phyloP scores from a whole-genome alignment of 2,888 invertebrate species.

The Acrobasis suavella region DNA sequence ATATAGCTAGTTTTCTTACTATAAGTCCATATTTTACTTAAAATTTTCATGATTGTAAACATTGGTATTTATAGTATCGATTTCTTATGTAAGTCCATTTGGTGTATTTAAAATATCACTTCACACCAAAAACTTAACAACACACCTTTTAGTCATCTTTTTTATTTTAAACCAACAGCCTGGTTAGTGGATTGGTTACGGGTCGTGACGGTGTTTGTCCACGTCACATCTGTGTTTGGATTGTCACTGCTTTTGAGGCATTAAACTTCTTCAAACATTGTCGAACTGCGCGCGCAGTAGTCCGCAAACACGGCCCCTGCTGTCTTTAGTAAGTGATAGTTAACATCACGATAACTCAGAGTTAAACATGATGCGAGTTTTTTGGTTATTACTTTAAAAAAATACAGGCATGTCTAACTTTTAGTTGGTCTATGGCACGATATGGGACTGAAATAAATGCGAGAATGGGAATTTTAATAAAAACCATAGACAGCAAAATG shows the following conservation, averaged over 20 bases:
- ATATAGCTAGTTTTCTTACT: too few species aligned
- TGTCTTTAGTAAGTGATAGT: slow-evolving; percentile 49
- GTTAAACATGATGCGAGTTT: slow-evolving; percentile 20
- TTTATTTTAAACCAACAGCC: slow-evolving; percentile 15
- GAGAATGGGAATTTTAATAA: too few species aligned
- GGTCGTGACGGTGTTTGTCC: slow-evolving; percentile 57
- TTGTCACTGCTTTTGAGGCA: slow-evolving; percentile 71
- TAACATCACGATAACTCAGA: slow-evolving; percentile 24
- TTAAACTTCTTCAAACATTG: slow-evolving; percentile 68
- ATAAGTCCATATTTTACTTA: too few species aligned
- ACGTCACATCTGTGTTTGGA: slow-evolving; percentile 77
- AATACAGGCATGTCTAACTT: background rate
- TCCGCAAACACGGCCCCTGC: slow-evolving; percentile 55
- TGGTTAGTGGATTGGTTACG: slow-evolving; percentile 55
- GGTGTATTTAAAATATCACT: too few species aligned
- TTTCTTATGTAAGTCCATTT: too few species aligned
- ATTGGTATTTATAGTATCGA: too few species aligned
- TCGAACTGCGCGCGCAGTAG: slow-evolving; percentile 55
- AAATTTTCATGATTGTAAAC: too few species aligned
- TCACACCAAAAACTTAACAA: background rate
- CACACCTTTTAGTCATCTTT: background rate
- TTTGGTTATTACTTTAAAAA: background rate
- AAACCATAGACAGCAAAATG: too few species aligned
- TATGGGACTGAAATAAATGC: background rate
- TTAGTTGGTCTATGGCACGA: background rate